These are phyloP conservation scores for Eremobia ochroleuca DNA, from an alignment of 2,888 invertebrate species.

Conservation along the genomic window DNA sequence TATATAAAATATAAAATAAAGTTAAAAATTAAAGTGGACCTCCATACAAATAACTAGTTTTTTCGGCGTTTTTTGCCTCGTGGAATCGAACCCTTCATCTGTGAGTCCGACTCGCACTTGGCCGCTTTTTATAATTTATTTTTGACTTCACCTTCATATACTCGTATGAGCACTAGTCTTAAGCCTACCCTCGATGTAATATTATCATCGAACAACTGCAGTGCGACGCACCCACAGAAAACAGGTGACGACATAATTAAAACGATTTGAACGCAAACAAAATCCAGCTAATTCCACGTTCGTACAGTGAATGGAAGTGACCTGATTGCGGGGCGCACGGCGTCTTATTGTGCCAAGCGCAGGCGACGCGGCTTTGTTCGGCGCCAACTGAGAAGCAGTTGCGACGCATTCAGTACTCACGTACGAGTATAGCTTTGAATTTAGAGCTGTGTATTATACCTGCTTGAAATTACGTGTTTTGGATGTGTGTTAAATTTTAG, in stretches of 20 bases:
- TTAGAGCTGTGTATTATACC: slow-evolving; percentile 58
- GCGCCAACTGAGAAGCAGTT: slow-evolving; percentile 46
- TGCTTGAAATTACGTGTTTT: slow-evolving; percentile 29
- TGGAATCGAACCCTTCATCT: too few species aligned
- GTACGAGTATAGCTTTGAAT: slow-evolving; percentile 53
- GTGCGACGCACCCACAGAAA: neutral
- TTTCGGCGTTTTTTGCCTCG: too few species aligned
- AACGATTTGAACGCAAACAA: slow-evolving; percentile 33
- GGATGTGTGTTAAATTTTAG: slow-evolving; percentile 23
- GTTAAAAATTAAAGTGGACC: too few species aligned
- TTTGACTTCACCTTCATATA: too few species aligned
- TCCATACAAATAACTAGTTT: too few species aligned
- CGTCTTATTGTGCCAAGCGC: slow-evolving; percentile 63
- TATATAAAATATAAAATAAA: too few species aligned
- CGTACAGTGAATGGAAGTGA: slow-evolving; percentile 62
- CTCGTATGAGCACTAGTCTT: too few species aligned
- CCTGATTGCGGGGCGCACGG: slow-evolving; percentile 64
- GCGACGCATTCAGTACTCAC: slow-evolving; percentile 58
- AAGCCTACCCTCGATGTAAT: neutral
- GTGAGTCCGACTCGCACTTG: neutral
- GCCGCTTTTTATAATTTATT: neutral
- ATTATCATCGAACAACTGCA: neutral
- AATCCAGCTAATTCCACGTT: slow-evolving; percentile 61
- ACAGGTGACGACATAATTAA: slow-evolving; percentile 11
- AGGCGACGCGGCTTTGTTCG: slow-evolving; percentile 61